Evolutionary conservation across 2,113 vertebrate species (phyloP).

Genomic region (Artemisiospiza belli): DNA sequence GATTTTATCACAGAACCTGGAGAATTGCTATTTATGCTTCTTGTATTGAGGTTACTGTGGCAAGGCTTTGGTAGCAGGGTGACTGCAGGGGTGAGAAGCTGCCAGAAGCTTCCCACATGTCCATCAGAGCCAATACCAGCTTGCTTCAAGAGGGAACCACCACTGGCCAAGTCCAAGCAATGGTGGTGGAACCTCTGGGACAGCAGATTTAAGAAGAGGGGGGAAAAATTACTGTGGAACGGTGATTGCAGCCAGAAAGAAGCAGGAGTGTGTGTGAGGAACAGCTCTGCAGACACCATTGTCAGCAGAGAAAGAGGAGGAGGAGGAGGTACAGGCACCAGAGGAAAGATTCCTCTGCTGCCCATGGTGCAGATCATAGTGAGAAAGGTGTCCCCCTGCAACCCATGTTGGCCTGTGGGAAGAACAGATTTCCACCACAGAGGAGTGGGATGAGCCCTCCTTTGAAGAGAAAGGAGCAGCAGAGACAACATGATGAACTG

Average conservation of each 20-base stretch:
- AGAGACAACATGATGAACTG: not conserved
- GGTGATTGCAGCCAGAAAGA: not conserved
- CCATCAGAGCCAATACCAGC: not conserved
- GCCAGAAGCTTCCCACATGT: not conserved
- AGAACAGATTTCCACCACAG: not conserved
- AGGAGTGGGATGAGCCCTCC: not conserved
- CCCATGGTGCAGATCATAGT: not conserved
- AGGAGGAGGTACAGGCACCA: not conserved
- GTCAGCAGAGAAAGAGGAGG: not conserved
- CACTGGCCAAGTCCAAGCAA: not conserved
- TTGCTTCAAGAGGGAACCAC: not conserved
- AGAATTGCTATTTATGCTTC: not conserved
- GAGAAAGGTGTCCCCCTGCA: not conserved
- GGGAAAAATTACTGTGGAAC: not conserved
- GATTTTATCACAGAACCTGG: not conserved
- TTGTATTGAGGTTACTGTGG: not conserved
- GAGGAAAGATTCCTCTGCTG: not conserved
- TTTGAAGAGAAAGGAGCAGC: not conserved
- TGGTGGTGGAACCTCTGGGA: not conserved
- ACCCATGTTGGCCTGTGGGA: fast-evolving
- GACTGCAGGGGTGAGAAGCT: not conserved
- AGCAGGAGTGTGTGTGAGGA: not conserved
- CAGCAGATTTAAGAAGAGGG: not conserved
- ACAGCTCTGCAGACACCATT: not conserved
- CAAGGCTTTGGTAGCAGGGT: not conserved